phyloP scores from a whole-genome alignment of 2,888 invertebrate species.

The Macrosiphum euphorbiae region DNA sequence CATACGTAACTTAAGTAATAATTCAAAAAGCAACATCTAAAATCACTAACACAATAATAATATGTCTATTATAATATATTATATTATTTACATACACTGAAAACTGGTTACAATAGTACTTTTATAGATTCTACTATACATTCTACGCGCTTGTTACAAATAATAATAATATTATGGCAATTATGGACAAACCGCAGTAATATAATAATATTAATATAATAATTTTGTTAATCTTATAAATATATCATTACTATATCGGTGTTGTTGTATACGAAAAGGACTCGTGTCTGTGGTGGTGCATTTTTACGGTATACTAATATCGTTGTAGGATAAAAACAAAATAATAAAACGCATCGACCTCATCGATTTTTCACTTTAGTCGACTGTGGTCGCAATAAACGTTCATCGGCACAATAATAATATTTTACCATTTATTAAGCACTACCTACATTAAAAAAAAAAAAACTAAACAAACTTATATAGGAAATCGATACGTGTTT shows the following conservation, averaged over 20 bases:
- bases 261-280: background rate
- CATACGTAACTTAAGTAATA: background rate
- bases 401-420: background rate
- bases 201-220: constrained; percentile 3
- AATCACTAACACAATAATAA: background rate
- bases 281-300: background rate
- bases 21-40: background rate
- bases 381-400: background rate
- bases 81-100: constrained; percentile 1
- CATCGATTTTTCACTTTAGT: background rate
- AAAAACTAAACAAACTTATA: background rate
- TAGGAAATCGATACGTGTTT: constrained; percentile 16
- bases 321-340: background rate
- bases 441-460: background rate
- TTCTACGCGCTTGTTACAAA: background rate
- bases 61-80: background rate
- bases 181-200: background rate
- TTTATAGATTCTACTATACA: background rate
- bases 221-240: background rate
- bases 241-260: background rate
- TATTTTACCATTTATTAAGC: background rate
- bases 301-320: background rate
- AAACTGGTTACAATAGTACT: constrained; percentile 7
- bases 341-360: background rate
- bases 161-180: background rate